These are phyloP conservation scores for Cherax destructor DNA, from an alignment of 1,140 invertebrate genomes.

Conservation along the genomic window DNA sequence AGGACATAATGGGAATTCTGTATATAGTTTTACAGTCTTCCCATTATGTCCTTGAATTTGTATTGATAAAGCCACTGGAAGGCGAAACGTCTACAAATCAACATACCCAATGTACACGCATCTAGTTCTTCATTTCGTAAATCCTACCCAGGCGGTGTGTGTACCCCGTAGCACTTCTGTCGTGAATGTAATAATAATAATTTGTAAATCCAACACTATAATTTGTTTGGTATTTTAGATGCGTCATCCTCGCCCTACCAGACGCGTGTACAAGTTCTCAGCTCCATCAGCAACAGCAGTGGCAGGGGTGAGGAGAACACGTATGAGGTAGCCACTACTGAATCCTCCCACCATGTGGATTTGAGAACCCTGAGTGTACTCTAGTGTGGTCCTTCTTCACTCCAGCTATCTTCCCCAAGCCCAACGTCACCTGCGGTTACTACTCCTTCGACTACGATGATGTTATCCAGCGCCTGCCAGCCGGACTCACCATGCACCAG, in stretches of 20 bases:
- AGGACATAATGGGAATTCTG: too few species aligned
- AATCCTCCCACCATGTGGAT: background rate
- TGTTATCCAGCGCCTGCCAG: slow-evolving; percentile 43
- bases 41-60: too few species aligned
- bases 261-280: background rate
- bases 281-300: slow-evolving; percentile 1
- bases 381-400: slow-evolving; percentile 48
- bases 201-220: too few species aligned
- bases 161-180: too few species aligned
- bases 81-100: too few species aligned
- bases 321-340: background rate
- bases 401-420: slow-evolving; percentile 49
- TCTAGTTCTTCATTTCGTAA: too few species aligned
- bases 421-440: slow-evolving; percentile 61
- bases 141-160: too few species aligned
- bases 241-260: background rate
- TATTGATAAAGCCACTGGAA: too few species aligned
- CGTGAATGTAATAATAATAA: too few species aligned
- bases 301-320: background rate
- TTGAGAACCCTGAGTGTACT: slow-evolving; percentile 39
- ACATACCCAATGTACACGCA: too few species aligned
- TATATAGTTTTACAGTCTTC: too few species aligned
- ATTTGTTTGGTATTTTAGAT: background rate
- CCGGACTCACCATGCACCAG: slow-evolving; percentile 55
- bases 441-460: slow-evolving; percentile 50